Conservation (phyloP, 2,113 vertebrate species). For the Oreotrochilus melanogaster region DNA sequence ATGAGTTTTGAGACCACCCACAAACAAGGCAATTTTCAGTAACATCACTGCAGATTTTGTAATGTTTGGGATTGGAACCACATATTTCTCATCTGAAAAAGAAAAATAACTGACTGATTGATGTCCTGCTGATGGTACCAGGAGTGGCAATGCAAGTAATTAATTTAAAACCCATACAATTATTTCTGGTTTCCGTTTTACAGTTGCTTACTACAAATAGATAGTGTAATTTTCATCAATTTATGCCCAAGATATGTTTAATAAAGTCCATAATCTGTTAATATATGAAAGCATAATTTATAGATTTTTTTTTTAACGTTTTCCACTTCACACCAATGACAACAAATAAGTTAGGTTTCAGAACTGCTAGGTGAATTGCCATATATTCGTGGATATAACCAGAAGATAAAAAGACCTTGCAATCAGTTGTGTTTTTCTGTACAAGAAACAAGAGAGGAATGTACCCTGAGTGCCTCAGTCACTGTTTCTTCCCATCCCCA, state of each 20-base stretch:
- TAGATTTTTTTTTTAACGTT: background rate
- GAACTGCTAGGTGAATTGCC: background rate
- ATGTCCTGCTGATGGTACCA: background rate
- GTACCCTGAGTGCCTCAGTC: background rate
- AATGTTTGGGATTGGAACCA: background rate
- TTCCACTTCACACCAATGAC: background rate
- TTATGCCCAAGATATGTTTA: background rate
- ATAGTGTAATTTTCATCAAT: background rate
- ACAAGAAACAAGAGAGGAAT: background rate
- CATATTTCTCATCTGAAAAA: background rate
- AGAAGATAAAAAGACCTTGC: background rate
- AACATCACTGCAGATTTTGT: background rate
- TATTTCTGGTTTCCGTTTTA: background rate
- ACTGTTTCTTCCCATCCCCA: background rate
- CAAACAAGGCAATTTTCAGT: slow-evolving; percentile 2
- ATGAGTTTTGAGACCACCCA: slow-evolving; percentile 2
- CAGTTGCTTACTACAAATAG: background rate
- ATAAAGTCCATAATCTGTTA: background rate
- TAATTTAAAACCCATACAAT: background rate
- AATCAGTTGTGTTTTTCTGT: background rate
- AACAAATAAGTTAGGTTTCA: background rate
- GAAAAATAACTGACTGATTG: background rate
- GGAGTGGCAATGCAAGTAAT: background rate
- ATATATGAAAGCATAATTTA: background rate
- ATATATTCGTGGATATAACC: background rate